phyloP scores from a whole-genome alignment of 2,888 invertebrate genomes.

The Holacanthella duospinosa region DNA sequence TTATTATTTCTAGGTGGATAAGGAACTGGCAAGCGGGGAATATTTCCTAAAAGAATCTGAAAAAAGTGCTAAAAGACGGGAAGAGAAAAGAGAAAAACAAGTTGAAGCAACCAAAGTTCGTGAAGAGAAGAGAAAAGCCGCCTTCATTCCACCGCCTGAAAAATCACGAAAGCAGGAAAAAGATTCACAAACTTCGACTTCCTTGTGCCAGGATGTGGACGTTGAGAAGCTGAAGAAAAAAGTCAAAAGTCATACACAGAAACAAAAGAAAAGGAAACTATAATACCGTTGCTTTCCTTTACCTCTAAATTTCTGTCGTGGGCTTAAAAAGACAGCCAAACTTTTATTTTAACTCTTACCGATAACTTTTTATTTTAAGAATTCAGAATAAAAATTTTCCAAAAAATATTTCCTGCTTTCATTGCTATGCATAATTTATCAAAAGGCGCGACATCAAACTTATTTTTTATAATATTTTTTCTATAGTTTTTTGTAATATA shows the following conservation, averaged over 20 bases:
- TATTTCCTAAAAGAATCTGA: constrained; percentile 87
- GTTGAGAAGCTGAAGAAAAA: constrained; percentile 63
- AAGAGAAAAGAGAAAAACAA: constrained; percentile 69
- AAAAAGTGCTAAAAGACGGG: constrained; percentile 56
- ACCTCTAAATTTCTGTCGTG: too few species aligned
- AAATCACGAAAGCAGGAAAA: constrained; percentile 28
- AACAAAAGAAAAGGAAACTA: constrained; percentile 25
- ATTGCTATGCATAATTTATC: too few species aligned
- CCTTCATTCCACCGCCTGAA: constrained; percentile 72
- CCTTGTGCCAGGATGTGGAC: constrained; percentile 48
- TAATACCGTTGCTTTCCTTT: background rate
- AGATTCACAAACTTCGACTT: constrained; percentile 16
- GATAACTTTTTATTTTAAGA: too few species aligned
- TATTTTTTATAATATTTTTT: too few species aligned
- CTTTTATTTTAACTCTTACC: too few species aligned
- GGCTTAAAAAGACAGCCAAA: too few species aligned
- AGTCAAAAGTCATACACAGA: constrained; percentile 51
- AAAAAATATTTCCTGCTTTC: too few species aligned
- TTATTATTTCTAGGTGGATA: constrained; percentile 49
- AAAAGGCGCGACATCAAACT: too few species aligned
- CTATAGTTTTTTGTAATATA: too few species aligned
- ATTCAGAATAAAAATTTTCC: too few species aligned
- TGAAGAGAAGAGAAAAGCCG: constrained; percentile 64
- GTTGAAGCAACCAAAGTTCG: constrained; percentile 59
- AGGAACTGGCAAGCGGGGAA: constrained; percentile 86